A percentile compares a stretch with the other conserved stretches of the same genome.
These are phyloP conservation scores for Aphidius ervi DNA, from an alignment of 1,140 invertebrate species.

Conservation along the genomic window DNA sequence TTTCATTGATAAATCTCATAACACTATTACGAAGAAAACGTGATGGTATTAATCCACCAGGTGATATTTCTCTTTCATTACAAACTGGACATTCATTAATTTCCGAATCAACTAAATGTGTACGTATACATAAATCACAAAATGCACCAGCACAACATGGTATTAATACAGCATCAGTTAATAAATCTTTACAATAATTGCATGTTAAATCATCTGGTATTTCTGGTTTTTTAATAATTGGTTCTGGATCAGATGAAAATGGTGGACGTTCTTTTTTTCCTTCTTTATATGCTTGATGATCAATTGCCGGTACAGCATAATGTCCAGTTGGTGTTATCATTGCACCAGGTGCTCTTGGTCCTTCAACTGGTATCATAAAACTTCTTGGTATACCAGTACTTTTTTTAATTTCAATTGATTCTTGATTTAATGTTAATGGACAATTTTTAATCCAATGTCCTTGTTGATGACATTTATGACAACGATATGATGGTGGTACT, in stretches of 20 bases:
- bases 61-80: slow-evolving; percentile 86
- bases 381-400: slow-evolving; percentile 96
- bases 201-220: slow-evolving; percentile 90
- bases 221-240: slow-evolving; percentile 61
- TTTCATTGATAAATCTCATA: slow-evolving; percentile 84
- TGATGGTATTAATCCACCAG: slow-evolving; percentile 90
- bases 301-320: slow-evolving; percentile 86
- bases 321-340: slow-evolving; percentile 90
- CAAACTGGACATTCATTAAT: slow-evolving; percentile 93
- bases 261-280: slow-evolving; percentile 66
- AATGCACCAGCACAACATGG: slow-evolving; percentile 96
- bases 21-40: slow-evolving; percentile 84
- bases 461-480: slow-evolving; percentile 86
- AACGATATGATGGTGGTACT: slow-evolving; percentile 85
- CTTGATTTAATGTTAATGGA: slow-evolving; percentile 63
- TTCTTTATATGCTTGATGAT: slow-evolving; percentile 77
- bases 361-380: slow-evolving; percentile 91
- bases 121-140: slow-evolving; percentile 96
- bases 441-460: slow-evolving; percentile 97
- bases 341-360: slow-evolving; percentile 83
- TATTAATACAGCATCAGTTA: slow-evolving; percentile 93
- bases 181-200: slow-evolving; percentile 86
- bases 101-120: slow-evolving; percentile 83
- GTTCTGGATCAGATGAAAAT: slow-evolving; percentile 59
- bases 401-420: slow-evolving; percentile 78